Evolutionary conservation across 2,797 vertebrate species (phyloP), one percentile per base, ranked within the genome.

Genomic region (Zonotrichia albicollis): DNA sequence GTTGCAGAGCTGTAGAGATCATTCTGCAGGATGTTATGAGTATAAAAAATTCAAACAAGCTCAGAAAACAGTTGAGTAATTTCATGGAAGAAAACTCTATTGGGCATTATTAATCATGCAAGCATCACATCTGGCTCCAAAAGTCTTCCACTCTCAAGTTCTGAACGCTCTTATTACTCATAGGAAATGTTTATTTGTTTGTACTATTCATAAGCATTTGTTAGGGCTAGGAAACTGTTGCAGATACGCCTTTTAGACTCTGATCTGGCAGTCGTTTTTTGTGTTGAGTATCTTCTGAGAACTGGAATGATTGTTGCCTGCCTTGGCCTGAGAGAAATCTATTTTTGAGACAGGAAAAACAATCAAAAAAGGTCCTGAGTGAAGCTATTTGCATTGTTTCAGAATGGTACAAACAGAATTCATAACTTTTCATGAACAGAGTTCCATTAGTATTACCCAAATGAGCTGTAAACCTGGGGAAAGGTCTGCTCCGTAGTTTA

Each of bases 21-120:
- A 86, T 94, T 88, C 58, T 84, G 46, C 53, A 73, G 72, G 65
- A 73, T 60, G 12, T 60, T 75, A 32, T 36, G 16, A 80, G 42
- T 50, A 58, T 64, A 4, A 74, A 89, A 77, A 89, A 64, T 10
- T 62, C 40, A 51, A 71, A n/a, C 42, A 87, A 50, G 16, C 89
- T 92, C 62, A 83, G 53, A 67, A 51, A 90, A 83, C 36, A 60
- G 53, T 64, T 72, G 60, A 80, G 64, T 87, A 60, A 73, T 87
- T 90, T 89, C 1, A 4, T 62, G 43, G 45, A 89, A 82, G 29
- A 89, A 80, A 79, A 55, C 27, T 79, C 70, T 84, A 12, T 34
- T 87, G 71, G 74, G 64, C 29, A 60, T 90, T 90, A 70, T 82
- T 92, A 87, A 64, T 94, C 78, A 84, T 54, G 53, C 8, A 82